Conservation (phyloP, 2,797 vertebrate genomes). For the Anguilla megastoma region DNA sequence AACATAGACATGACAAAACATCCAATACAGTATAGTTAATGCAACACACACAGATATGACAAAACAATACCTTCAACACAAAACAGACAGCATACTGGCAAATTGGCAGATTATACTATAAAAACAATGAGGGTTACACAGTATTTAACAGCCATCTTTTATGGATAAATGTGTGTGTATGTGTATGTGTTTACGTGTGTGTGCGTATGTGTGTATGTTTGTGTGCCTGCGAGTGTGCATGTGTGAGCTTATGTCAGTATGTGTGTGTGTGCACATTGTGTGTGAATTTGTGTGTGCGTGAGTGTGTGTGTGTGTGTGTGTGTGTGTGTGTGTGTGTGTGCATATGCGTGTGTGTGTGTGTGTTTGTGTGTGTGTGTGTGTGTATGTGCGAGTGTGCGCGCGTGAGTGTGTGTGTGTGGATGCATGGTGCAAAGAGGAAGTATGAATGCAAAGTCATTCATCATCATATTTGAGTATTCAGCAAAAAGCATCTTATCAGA, state of each 20-base stretch:
- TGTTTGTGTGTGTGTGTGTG: background rate
- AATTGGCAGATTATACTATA: too few relatives aligned
- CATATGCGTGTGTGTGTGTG: background rate
- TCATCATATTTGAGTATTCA: background rate
- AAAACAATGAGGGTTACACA: too few relatives aligned
- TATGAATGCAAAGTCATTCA: background rate
- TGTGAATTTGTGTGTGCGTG: background rate
- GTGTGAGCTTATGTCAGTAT: too few relatives aligned
- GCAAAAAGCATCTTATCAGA: slow-evolving; percentile 6
- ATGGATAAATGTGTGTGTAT: too few relatives aligned
- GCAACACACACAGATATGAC: too few relatives aligned
- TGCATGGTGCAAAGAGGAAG: background rate
- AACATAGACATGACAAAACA: too few relatives aligned
- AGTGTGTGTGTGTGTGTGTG: background rate
- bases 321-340: background rate
- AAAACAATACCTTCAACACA: too few relatives aligned
- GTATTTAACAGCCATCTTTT: too few relatives aligned
- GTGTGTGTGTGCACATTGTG: background rate
- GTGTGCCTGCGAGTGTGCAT: background rate
- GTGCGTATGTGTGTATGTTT: background rate
- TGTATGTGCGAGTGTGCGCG: background rate
- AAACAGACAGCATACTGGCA: too few relatives aligned
- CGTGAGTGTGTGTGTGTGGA: background rate
- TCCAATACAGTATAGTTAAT: too few relatives aligned
- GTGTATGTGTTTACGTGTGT: background rate